These are phyloP conservation scores for Hedychridium roseum DNA, from an alignment of 2,888 invertebrate species.

Conservation along the genomic window DNA sequence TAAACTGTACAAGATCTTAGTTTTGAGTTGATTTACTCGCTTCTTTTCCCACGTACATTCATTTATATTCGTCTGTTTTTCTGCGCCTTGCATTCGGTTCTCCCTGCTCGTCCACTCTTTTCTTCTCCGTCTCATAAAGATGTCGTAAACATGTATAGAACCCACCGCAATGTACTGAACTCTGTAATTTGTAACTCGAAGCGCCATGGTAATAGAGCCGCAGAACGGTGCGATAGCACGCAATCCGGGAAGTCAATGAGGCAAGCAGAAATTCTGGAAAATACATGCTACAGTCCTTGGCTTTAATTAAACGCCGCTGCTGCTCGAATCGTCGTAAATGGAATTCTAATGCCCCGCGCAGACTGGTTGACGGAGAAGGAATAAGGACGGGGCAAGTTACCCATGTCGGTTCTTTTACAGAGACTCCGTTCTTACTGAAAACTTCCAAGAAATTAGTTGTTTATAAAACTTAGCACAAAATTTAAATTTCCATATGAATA, in stretches of 20 bases:
- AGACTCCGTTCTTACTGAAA: no score
- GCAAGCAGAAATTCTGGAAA: slow-evolving; percentile 1
- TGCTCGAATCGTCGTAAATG: slow-evolving; percentile 6
- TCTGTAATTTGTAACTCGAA: slow-evolving; percentile 47
- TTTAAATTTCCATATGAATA: no score
- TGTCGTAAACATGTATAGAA: slow-evolving; percentile 38
- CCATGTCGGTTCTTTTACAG: no score
- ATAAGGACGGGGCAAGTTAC: no score
- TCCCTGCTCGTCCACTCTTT: slow-evolving; percentile 4
- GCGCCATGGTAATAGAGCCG: slow-evolving; percentile 22
- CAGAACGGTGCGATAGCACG: slow-evolving; percentile 35
- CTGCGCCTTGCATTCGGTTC: slow-evolving; percentile 14
- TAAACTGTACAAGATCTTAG: no score
- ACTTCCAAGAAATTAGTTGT: no score
- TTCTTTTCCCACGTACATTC: no score
- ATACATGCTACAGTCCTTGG: not conserved
- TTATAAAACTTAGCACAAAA: no score
- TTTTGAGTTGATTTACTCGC: no score
- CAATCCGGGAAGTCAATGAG: slow-evolving; percentile 25
- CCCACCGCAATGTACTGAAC: slow-evolving; percentile 34
- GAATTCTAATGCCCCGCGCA: slow-evolving; percentile 15
- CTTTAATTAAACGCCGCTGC: slow-evolving; percentile 10
- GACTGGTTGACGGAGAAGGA: no score
- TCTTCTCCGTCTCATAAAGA: slow-evolving; percentile 10
- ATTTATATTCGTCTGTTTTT: no score